Base-by-base conservation (phyloP, 2,888 invertebrate species). In the Perizoma flavofasciatum region DNA sequence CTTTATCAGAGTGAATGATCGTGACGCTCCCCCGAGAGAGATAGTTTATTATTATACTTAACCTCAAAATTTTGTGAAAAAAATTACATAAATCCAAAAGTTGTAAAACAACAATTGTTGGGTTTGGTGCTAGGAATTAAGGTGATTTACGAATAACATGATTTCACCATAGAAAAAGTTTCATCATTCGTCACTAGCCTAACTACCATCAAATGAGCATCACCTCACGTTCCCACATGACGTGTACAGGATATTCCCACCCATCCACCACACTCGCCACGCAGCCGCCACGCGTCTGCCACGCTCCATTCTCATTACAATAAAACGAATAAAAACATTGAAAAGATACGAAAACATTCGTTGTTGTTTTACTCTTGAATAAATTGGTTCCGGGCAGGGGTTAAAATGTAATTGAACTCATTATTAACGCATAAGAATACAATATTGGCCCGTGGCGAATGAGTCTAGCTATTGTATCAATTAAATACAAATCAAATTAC, bases 371-470 rank as follows among this genome's bases (percentile, higher is more conserved):
- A 58, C 83, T 87, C 84, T 85, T 79, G 82, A 85, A 85, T 85
- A 91, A 88, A 89, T 88, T 89, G 86, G 84, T 85, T 79, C 73
- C 82, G 79, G 76, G 78, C 74, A 74, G 77, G 88, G 91, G 91
- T 88, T 89, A 88, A 90, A 88, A 79, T 72, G 85, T 84, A 83
- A 89, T 90, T 91, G 89, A 90, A 89, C 89, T 86, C 85, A 88
- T 89, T 89, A 89, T 76, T 82, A 75, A 81, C 77, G 78, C 77
- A 82, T 81, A 78, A 39, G 40, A 54, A 50, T 50, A 59, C 40
- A 52, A 52, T 44, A 43, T 47, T 48, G 37, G 56, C 6, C 52
- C 48, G 58, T 49, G 59, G 45, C 45, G 35, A 46, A 59, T 49
- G 49, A 6, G 49, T 11, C 39, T 11, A 43, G 41, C 51, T 44